phyloP scores from a whole-genome alignment of 2,888 invertebrate genomes.

The Diloba caeruleocephala region DNA sequence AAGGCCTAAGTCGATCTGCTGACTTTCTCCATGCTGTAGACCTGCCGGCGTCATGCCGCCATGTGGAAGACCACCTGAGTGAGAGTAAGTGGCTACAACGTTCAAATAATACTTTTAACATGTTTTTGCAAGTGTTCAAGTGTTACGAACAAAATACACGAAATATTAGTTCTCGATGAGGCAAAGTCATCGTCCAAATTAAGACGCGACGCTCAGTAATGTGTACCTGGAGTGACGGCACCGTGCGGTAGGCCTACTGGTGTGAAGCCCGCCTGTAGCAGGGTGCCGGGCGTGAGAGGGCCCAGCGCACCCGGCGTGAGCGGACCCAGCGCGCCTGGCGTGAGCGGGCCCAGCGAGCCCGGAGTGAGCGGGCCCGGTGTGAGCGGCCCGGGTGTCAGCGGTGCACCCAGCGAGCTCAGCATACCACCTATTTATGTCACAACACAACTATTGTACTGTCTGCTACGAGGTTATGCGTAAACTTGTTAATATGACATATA shows the following conservation, averaged over 20 bases:
- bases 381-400: constrained; percentile 57
- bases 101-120: too few species aligned
- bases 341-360: constrained; percentile 79
- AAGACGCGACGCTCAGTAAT: neutral
- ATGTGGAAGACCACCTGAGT: constrained; percentile 59
- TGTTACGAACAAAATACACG: too few species aligned
- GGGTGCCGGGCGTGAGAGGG: constrained; percentile 72
- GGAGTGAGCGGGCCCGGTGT: too few species aligned
- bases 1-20: constrained; percentile 64
- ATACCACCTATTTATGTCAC: constrained; percentile 62
- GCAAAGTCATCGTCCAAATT: too few species aligned
- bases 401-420: constrained; percentile 53
- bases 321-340: constrained; percentile 66
- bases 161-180: too few species aligned
- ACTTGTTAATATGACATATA: too few species aligned
- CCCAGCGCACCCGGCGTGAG: constrained; percentile 70
- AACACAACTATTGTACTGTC: too few species aligned
- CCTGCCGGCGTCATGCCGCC: constrained; percentile 73
- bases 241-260: constrained; percentile 76
- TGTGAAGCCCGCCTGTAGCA: constrained; percentile 73
- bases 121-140: too few species aligned
- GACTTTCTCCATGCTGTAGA: constrained; percentile 81
- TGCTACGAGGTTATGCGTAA: too few species aligned
- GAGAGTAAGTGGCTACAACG: too few species aligned
- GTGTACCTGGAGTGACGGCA: constrained; percentile 68